Percentiles rank a stretch among this genome's conserved stretches.
Evolutionary conservation across 2,888 invertebrate genomes (phyloP).

Genomic region (Drosophila sordidula): DNA sequence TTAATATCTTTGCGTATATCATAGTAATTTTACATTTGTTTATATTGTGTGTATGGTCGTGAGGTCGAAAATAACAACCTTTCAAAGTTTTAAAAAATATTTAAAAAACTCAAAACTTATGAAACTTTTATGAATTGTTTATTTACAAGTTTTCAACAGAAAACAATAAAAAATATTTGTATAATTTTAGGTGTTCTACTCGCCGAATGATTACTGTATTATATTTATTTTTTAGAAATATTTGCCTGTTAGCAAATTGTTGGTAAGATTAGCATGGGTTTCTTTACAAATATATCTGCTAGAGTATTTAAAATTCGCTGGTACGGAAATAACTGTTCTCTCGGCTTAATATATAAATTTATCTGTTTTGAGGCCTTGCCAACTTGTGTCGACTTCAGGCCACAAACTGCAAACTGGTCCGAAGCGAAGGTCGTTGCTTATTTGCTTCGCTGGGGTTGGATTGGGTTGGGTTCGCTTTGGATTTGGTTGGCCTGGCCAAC

Average conservation of each 20-base stretch:
- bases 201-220: neutral
- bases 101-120: no score
- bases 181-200: no score
- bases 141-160: neutral
- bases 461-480: slow-evolving; percentile 15
- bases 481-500: slow-evolving; percentile 27
- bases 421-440: slow-evolving; percentile 56
- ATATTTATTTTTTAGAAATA: neutral
- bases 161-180: no score
- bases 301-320: neutral
- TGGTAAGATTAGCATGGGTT: no score
- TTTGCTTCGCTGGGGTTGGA: slow-evolving; percentile 11
- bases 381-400: slow-evolving; percentile 44
- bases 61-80: no score
- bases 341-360: neutral
- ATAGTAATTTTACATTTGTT: no score
- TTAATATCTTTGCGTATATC: neutral
- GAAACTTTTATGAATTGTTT: no score
- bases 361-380: slow-evolving; percentile 7
- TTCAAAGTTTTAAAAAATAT: no score
- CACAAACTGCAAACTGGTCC: slow-evolving; percentile 63
- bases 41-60: no score
- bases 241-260: no score
- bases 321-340: neutral
- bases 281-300: no score